Conservation (phyloP, 1,140 invertebrate genomes). For the Melipona quadrifasciata region DNA sequence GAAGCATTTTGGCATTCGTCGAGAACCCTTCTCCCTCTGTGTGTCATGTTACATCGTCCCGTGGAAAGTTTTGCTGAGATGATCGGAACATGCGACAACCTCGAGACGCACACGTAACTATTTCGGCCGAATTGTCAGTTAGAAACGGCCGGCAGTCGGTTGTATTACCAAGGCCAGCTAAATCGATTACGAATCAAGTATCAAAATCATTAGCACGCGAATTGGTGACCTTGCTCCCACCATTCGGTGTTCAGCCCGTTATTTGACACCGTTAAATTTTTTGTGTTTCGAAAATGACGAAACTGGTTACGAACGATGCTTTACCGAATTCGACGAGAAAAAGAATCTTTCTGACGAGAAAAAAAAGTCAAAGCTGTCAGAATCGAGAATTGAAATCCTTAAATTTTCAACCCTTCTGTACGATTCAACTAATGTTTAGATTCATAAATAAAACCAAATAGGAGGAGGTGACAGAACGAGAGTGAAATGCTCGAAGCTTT, state of each 20-base stretch:
- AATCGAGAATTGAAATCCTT: no score
- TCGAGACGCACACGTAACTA: not conserved
- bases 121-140: slow-evolving; percentile 21
- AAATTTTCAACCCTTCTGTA: no score
- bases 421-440: no score
- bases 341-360: no score
- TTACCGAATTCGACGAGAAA: no score
- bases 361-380: no score
- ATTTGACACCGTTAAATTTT: not conserved
- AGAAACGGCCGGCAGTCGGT: not conserved
- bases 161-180: slow-evolving; percentile 19
- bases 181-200: slow-evolving; percentile 33
- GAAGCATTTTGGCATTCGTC: slow-evolving; percentile 16
- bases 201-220: slow-evolving; percentile 1
- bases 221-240: not conserved
- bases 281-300: not conserved
- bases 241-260: no score
- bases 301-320: not conserved
- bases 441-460: no score
- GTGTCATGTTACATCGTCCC: not conserved
- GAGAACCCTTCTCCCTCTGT: not conserved
- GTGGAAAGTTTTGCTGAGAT: slow-evolving; percentile 14
- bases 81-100: not conserved
- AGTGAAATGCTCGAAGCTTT: no score
- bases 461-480: no score